Evolutionary conservation across 2,797 vertebrate species (phyloP), one percentile per base, ranked within the genome.

Genomic region (Malacoraja senta): DNA sequence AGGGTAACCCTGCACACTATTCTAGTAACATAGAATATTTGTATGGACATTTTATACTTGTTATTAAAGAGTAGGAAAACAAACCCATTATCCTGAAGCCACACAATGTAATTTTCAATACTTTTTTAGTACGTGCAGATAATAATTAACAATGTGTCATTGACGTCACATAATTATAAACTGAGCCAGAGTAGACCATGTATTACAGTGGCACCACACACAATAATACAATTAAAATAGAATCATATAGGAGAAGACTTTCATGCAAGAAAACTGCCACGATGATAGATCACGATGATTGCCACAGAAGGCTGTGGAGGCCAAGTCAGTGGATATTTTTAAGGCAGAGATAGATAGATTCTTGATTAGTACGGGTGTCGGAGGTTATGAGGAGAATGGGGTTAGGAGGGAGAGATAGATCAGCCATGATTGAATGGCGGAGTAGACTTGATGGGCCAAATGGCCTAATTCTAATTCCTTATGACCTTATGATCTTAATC

Each of bases 81-180:
- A 84, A 84, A 61, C 26, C 24, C 13, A 53, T 32, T 68, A 68
- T 68, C 65, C 84, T 68, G 15, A 68, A 68, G 65, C 63, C 63
- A 88, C 17, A 35, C n/a, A 65, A 10, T 88, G n/a, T 88, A 32
- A 68, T 88, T 68, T 32, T 88, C n/a, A 68, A 35, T 19, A 35
- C 1, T 19, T 21, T 68, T 68, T 88, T 68, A 68, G 81, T 61
- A 88, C 68, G 63, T 88, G n/a, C 63, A 88, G n/a, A 68, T 68
- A 68, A 19, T n/a, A 88, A 88, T 88, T 88, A 88, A 65, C 58
- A 88, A 24, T 68, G 13, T 24, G 17, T 65, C 84, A 32, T 65
- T 68, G 84, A 88, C 61, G 21, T n/a, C 15, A 38, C 21, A 35
- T 88, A 88, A 88, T 86, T 86, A 86, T 86, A 63, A 86, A 86